Evolutionary conservation across 1,140 invertebrate genomes (phyloP).

Genomic region (Sarcophaga bullata): DNA sequence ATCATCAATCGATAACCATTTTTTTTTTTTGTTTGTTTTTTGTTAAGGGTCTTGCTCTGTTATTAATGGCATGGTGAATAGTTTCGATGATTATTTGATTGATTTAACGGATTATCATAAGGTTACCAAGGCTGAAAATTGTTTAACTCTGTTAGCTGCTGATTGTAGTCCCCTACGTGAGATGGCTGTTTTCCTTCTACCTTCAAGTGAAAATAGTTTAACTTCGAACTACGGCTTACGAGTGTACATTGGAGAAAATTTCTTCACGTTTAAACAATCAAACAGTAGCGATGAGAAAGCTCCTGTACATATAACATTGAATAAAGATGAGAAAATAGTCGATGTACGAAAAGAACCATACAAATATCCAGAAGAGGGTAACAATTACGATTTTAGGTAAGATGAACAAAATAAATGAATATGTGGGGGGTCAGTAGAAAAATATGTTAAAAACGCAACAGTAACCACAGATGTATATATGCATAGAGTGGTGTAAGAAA

Average conservation of each 20-base stretch:
- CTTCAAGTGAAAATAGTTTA: slow-evolving; percentile 46
- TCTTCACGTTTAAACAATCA: slow-evolving; percentile 52
- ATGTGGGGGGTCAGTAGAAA: not conserved
- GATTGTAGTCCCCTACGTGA: slow-evolving; percentile 57
- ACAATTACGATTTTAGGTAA: slow-evolving; percentile 60
- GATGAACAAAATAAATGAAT: not conserved
- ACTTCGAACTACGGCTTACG: slow-evolving; percentile 57
- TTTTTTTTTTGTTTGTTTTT: slow-evolving; percentile 20
- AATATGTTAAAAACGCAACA: not conserved
- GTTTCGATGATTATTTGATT: slow-evolving; percentile 61
- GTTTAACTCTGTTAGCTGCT: slow-evolving; percentile 57
- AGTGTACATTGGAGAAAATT: slow-evolving; percentile 59
- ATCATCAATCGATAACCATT: not conserved
- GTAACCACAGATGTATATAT: too few relatives aligned
- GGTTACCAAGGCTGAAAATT: slow-evolving; percentile 49
- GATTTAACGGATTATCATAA: slow-evolving; percentile 52
- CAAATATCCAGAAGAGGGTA: slow-evolving; percentile 55
- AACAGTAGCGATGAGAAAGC: slow-evolving; percentile 48
- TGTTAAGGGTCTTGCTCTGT: slow-evolving; percentile 57
- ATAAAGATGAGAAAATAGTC: slow-evolving; percentile 51
- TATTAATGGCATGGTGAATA: slow-evolving; percentile 62
- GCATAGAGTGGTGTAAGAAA: too few relatives aligned
- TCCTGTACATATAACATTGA: slow-evolving; percentile 58
- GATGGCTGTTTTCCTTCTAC: slow-evolving; percentile 58
- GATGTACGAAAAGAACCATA: slow-evolving; percentile 56